Evolutionary conservation across 2,113 vertebrate species (phyloP).

Genomic region (Vulpes vulpes): DNA sequence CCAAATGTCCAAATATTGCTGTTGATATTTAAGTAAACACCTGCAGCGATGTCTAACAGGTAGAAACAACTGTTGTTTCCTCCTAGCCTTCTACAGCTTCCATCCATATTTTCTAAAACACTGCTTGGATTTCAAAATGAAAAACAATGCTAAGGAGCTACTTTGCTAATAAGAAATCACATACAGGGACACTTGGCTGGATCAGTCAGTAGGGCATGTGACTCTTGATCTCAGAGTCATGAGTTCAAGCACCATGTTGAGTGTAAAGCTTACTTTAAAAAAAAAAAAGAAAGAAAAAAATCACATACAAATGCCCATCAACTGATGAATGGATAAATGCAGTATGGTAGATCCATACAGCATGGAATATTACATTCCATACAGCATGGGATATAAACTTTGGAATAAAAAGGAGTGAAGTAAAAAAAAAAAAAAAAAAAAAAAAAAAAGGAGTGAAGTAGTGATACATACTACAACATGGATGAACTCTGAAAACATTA

Average conservation of each 20-base stretch:
- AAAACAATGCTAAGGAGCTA: not conserved
- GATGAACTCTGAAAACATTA: not conserved
- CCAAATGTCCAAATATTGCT: constrained; percentile 60
- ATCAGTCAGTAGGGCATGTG: not conserved
- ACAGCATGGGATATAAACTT: not conserved
- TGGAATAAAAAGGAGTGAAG: constrained; percentile 35
- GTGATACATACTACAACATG: not conserved
- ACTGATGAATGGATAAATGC: not conserved
- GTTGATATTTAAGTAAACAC: constrained; percentile 52
- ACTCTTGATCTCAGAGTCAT: not conserved
- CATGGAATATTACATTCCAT: not conserved
- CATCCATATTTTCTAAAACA: not conserved
- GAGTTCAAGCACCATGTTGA: not conserved
- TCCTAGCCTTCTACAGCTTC: constrained; percentile 14
- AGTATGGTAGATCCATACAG: not conserved
- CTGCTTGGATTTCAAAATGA: constrained; percentile 43
- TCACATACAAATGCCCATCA: constrained; percentile 37
- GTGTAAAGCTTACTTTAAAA: not conserved
- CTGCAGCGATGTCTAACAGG: not conserved
- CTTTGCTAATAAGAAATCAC: constrained; percentile 34
- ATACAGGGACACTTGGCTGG: not conserved
- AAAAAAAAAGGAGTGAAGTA: constrained; percentile 20
- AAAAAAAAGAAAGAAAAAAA: not conserved
- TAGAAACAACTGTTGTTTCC: constrained; percentile 34
- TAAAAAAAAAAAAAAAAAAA: too few species aligned